Evolutionary conservation across 1,140 invertebrate genomes (phyloP), one percentile per base, ranked within the genome.

Genomic region (Bilobella aurantiaca): DNA sequence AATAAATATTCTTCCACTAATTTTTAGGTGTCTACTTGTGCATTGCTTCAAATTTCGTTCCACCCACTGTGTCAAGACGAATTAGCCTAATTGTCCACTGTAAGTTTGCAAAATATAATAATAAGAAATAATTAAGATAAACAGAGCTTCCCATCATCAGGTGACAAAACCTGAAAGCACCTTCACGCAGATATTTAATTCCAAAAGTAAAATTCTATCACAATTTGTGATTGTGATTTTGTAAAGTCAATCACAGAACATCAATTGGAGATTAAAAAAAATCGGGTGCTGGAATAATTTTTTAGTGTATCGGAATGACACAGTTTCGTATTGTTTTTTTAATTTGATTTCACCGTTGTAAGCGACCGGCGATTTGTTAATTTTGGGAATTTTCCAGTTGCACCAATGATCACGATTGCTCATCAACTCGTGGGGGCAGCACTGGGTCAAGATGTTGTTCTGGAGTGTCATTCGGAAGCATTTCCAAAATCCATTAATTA

Each of bases 51-150:
- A 68, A 68, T 58, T 63, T 66, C 8, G 86, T 93, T 1, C 90
- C 90, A 1, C 91, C 91, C 0, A 86, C 88, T 1, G 88, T 92
- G 61, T 90, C 88, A 81, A 91, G 92, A 77, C 80, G 90, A 73
- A 91, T 93, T 74, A 86, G 85, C 78, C 82, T 93, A 29, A 89
- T 88, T 59, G 88, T 92, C 27, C 87, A 93, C 73, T 93, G 89
- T 91, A 81, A 85, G 87, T 88, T n/a, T n/a, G n/a, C n/a, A n/a
- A n/a, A n/a, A n/a, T n/a, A n/a, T n/a, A n/a, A n/a, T n/a, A n/a
- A n/a, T n/a, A n/a, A n/a, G n/a, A n/a, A n/a, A n/a, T n/a, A n/a
- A n/a, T n/a, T n/a, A n/a, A n/a, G 62, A 58, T 12, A 46, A 37
- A 62, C 12, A 46, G 5, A 46, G 8, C 28, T 53, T 53, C n/a